A percentile compares a stretch with the other conserved stretches of the same genome.
Evolutionary conservation across 2,888 invertebrate genomes (phyloP).

Genomic region (Physocephala rufipes): DNA sequence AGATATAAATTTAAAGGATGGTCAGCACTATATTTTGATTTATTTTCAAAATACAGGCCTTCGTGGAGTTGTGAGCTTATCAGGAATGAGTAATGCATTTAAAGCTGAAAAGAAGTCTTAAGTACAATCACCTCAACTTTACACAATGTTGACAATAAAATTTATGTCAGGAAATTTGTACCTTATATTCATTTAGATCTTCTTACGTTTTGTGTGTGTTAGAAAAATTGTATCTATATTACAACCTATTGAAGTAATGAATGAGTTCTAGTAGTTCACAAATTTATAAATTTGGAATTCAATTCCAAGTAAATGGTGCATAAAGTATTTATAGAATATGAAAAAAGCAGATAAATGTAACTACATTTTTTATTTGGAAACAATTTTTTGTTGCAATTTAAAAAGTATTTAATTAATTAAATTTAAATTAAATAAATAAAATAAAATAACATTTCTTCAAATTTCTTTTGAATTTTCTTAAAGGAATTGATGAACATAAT

Average conservation of each 20-base stretch:
- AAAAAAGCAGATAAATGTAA: too few species aligned
- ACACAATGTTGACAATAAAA: not conserved
- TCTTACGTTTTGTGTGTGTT: not conserved
- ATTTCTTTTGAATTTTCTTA: too few species aligned
- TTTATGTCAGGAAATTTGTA: too few species aligned
- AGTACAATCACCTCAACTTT: not conserved
- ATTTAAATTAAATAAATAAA: not conserved
- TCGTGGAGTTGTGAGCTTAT: constrained; percentile 63
- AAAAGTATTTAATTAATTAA: not conserved
- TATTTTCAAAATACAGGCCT: constrained; percentile 65
- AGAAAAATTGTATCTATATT: not conserved
- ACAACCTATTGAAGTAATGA: not conserved
- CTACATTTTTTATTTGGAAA: too few species aligned
- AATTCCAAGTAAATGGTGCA: not conserved
- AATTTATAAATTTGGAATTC: not conserved
- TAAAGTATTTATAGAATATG: too few species aligned
- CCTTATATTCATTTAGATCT: too few species aligned
- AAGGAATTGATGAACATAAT: too few species aligned
- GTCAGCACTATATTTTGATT: constrained; percentile 60
- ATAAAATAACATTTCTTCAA: too few species aligned
- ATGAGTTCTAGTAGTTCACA: not conserved
- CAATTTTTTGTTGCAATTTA: not conserved
- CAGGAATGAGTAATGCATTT: constrained; percentile 62
- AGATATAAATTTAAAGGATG: constrained; percentile 60
- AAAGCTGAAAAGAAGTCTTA: constrained; percentile 57